Evolutionary conservation across 1,140 invertebrate genomes (phyloP).

Genomic region (Agrypnia vestita): DNA sequence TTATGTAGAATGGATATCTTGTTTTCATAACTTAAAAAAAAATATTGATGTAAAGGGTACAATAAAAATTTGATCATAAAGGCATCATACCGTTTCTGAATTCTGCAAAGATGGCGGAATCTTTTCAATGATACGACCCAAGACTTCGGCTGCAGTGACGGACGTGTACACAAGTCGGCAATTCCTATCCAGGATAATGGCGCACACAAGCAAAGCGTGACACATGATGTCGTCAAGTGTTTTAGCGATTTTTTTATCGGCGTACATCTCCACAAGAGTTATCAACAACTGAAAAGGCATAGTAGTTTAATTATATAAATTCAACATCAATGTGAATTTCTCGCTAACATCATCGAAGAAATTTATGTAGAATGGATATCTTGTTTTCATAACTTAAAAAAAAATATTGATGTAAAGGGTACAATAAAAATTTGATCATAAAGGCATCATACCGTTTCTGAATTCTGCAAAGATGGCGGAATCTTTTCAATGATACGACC

Average conservation of each 20-base stretch:
- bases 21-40: too few relatives aligned
- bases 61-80: too few relatives aligned
- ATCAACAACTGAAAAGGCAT: constrained; percentile 27
- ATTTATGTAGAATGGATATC: too few relatives aligned
- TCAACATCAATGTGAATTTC: too few relatives aligned
- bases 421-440: too few relatives aligned
- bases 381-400: too few relatives aligned
- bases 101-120: constrained; percentile 9
- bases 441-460: not conserved
- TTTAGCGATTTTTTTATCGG: not conserved
- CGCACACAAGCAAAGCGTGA: constrained; percentile 7
- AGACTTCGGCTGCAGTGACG: constrained; percentile 2
- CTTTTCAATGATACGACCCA: constrained; percentile 19
- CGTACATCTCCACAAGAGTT: constrained; percentile 19
- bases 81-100: not conserved
- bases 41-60: too few relatives aligned
- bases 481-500: constrained; percentile 21
- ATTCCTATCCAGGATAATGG: constrained; percentile 30
- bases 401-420: too few relatives aligned
- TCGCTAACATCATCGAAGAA: too few relatives aligned
- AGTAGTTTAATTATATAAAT: too few relatives aligned
- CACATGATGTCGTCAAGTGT: constrained; percentile 36
- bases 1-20: too few relatives aligned
- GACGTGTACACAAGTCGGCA: constrained; percentile 33
- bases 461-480: not conserved